A percentile compares a stretch with the other conserved stretches of the same genome.
Evolutionary conservation across 2,797 vertebrate species (phyloP).

Genomic region (Siniperca undulata): DNA sequence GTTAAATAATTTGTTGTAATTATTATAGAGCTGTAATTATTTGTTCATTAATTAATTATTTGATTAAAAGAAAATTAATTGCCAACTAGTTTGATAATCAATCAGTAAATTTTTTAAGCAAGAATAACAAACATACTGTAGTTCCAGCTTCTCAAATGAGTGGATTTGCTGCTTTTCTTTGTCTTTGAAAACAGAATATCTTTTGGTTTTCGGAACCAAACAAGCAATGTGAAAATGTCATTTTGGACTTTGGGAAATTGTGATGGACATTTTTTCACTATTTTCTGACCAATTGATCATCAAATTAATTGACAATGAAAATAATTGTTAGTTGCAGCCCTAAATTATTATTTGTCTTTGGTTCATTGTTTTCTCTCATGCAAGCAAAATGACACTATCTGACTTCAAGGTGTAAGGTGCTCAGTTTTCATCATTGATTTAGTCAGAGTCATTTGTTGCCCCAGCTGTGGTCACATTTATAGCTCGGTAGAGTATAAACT

Average conservation of each 20-base stretch:
- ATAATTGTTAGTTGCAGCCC: neutral
- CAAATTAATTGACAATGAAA: neutral
- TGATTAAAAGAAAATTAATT: neutral
- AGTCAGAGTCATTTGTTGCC: neutral
- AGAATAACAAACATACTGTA: neutral
- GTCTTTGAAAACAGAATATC: neutral
- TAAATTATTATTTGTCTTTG: neutral
- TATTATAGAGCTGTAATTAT: neutral
- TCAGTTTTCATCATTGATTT: neutral
- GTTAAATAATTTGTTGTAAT: neutral
- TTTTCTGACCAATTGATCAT: neutral
- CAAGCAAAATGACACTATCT: neutral
- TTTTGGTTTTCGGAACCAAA: neutral
- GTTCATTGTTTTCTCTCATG: neutral
- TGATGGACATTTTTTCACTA: neutral
- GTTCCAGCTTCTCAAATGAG: neutral
- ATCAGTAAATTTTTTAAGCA: neutral
- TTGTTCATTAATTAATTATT: neutral
- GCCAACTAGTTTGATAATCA: neutral
- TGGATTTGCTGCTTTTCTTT: neutral
- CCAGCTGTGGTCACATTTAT: neutral
- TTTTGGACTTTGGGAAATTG: neutral
- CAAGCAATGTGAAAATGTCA: neutral
- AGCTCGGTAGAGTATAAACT: neutral
- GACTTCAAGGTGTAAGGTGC: neutral